Conservation (phyloP, 2,888 invertebrate genomes). For the Lochmaea crataegi region DNA sequence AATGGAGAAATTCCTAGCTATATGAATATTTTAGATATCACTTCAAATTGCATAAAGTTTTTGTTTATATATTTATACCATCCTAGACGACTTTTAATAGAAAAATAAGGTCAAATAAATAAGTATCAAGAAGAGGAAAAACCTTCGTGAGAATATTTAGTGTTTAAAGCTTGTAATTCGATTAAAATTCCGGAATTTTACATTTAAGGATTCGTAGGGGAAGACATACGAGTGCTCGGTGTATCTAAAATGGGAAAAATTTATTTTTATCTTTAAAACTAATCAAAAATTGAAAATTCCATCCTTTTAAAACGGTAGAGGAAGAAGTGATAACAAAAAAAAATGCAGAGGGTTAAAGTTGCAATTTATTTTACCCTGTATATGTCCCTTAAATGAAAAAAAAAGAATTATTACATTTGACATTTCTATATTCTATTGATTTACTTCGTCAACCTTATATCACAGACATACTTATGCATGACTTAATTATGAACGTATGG, state of each 20-base stretch:
- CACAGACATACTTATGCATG: constrained; percentile 38
- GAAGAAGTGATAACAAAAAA: no score
- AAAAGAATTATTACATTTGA: neutral
- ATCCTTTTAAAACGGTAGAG: no score
- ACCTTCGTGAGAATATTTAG: constrained; percentile 25
- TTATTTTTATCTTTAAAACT: neutral
- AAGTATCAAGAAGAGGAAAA: constrained; percentile 8
- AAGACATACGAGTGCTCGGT: constrained; percentile 49
- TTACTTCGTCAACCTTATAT: constrained; percentile 46
- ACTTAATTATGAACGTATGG: constrained; percentile 49
- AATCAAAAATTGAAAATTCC: neutral
- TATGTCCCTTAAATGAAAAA: neutral
- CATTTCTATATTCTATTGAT: constrained; percentile 21
- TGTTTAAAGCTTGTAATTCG: constrained; percentile 36
- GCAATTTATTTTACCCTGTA: neutral
- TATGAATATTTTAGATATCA: no score
- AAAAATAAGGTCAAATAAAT: constrained; percentile 7
- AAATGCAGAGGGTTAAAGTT: no score
- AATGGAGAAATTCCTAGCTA: no score
- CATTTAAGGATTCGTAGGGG: constrained; percentile 46
- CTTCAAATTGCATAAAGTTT: no score
- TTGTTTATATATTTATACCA: neutral
- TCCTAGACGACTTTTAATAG: neutral
- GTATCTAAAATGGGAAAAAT: neutral
- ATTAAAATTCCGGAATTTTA: constrained; percentile 21